Evolutionary conservation across 2,888 invertebrate species (phyloP).

Genomic region (Actias luna): DNA sequence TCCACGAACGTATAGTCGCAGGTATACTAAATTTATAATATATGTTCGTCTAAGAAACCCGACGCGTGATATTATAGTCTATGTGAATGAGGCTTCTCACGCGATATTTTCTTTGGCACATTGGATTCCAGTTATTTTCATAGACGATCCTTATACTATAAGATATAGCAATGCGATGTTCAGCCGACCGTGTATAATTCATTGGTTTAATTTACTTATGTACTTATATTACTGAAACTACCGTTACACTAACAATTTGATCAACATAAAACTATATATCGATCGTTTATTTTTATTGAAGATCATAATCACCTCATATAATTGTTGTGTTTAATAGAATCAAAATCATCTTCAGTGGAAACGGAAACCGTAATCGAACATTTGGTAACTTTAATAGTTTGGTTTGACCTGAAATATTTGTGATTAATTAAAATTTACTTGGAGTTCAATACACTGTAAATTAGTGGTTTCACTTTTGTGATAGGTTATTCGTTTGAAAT

Average conservation of each 20-base stretch:
- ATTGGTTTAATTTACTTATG: background rate
- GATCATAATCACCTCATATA: background rate
- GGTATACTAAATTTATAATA: background rate
- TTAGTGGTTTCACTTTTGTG: too few species aligned
- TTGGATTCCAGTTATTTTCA: constrained; percentile 39
- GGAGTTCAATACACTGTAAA: too few species aligned
- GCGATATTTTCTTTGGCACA: constrained; percentile 37
- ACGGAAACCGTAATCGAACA: too few species aligned
- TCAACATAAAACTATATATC: background rate
- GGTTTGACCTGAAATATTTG: too few species aligned
- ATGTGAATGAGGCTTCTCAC: constrained; percentile 26
- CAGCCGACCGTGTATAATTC: constrained; percentile 30
- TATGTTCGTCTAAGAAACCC: background rate
- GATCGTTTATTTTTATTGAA: background rate
- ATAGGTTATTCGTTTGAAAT: too few species aligned
- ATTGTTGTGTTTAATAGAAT: background rate
- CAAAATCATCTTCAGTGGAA: too few species aligned
- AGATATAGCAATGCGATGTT: constrained; percentile 24
- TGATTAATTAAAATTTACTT: too few species aligned
- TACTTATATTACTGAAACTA: background rate
- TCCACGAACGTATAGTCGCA: background rate
- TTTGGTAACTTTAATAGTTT: too few species aligned
- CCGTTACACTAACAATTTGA: background rate
- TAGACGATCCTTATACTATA: constrained; percentile 32
- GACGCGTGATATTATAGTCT: background rate